Percentiles rank a stretch among this genome's conserved stretches.
Conservation (phyloP, 2,113 vertebrate species). For the Callithrix jacchus region DNA sequence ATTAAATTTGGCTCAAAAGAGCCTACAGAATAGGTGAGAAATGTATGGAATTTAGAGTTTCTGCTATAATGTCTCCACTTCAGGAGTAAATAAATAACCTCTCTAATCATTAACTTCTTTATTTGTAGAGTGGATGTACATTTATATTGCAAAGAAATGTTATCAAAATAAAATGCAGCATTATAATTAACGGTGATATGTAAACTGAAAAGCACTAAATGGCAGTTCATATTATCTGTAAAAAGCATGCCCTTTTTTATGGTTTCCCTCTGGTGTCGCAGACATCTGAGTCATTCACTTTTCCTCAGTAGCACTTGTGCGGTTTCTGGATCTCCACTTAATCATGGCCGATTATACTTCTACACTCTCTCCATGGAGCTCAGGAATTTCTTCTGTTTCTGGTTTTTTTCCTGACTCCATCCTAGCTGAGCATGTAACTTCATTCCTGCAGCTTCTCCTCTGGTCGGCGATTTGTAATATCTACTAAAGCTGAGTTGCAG, state of each 20-base stretch:
- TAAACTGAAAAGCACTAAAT: not conserved
- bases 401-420: not conserved
- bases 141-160: not conserved
- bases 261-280: not conserved
- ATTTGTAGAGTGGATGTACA: not conserved
- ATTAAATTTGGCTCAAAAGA: not conserved
- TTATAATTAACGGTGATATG: not conserved
- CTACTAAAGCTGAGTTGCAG: not conserved
- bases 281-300: not conserved
- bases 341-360: conserved; percentile 10
- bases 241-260: not conserved
- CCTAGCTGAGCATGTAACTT: conserved; percentile 5
- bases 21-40: not conserved
- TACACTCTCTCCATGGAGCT: not conserved
- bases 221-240: not conserved
- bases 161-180: not conserved
- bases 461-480: conserved; percentile 31
- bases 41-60: conserved; percentile 16
- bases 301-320: not conserved
- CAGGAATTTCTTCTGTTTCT: conserved; percentile 39
- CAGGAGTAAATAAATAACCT: not conserved
- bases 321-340: not conserved
- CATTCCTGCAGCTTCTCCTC: not conserved
- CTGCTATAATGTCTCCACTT: not conserved
- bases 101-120: not conserved